Base-by-base conservation (phyloP, 2,888 invertebrate species). In the Bruchidius siliquastri region DNA sequence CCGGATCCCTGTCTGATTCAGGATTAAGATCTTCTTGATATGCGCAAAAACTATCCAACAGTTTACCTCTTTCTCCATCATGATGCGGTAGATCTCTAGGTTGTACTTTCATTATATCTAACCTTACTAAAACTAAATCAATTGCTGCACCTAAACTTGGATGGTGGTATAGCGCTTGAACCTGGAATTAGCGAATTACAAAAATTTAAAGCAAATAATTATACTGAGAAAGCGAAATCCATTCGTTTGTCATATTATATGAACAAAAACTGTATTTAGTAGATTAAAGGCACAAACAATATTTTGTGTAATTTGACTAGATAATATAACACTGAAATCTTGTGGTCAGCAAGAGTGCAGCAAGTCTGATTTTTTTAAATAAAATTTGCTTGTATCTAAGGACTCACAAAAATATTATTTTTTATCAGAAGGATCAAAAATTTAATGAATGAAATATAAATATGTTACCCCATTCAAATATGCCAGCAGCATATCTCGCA, bases 101-200 rank as follows among this genome's bases (percentile, higher is more conserved):
- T 82, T 94, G 93, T 0, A 84, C 86, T 75, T 91, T 90, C 86
- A 94, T 90, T 71, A 94, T 86, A 79, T 94, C 93, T 78, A 94
- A 82, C 22, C 92, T 88, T 26, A 93, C 93, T 68, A 94, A 85
- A 0, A 91, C 91, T 72, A 94, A 85, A 77, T 93, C 92, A 67
- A 94, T 88, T 69, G 87, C 86, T 0, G 88, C 88, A 0, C 92
- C 93, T 71, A 94, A 86, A 30, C 93, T 93, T 0, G 92, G 90
- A 84, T 94, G 94, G 83, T 93, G 92, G 82, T 93, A 94, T n/a
- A 94, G 82, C 0, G 94, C 94, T 87, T 94, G 94, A 0, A 94
- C 91, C 92, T 92, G 72, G 67, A 73, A 66, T 68, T 8, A 71
- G 3, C 21, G 69, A 68, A 49, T 13, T 49, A 49, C 6, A 49